Percentiles rank a stretch among this genome's conserved stretches.
phyloP scores from a whole-genome alignment of 2,113 vertebrate genomes.

The Tinamus guttatus region DNA sequence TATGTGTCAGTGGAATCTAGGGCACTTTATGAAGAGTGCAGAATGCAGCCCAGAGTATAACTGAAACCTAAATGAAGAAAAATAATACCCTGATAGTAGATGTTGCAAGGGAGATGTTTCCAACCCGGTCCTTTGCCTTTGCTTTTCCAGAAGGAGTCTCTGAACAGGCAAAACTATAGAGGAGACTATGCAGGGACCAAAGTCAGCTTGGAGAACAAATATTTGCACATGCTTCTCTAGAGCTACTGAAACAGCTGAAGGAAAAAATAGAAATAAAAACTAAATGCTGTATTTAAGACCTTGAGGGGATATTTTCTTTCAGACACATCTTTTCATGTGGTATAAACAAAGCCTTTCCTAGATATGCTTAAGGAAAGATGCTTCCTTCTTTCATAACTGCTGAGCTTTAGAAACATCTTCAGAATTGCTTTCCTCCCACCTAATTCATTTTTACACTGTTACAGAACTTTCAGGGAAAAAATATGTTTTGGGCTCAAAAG shows the following conservation, averaged over 20 bases:
- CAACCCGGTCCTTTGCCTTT: neutral
- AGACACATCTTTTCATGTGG: neutral
- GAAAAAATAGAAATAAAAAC: neutral
- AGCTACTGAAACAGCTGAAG: neutral
- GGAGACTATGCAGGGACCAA: neutral
- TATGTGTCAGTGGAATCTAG: neutral
- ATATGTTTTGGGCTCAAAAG: neutral
- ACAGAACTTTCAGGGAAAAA: neutral
- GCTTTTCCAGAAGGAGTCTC: neutral
- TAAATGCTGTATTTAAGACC: neutral
- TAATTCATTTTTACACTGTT: neutral
- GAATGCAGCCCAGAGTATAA: neutral
- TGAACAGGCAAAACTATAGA: neutral
- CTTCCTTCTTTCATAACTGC: neutral
- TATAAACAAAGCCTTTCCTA: neutral
- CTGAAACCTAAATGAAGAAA: neutral
- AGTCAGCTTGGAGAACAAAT: neutral
- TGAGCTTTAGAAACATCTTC: neutral
- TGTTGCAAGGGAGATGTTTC: neutral
- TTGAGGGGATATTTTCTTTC: neutral
- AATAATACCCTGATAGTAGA: neutral
- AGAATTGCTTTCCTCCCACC: neutral
- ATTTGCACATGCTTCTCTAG: neutral
- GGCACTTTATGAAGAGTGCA: neutral
- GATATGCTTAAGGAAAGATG: neutral